These are phyloP conservation scores for Eupsittula cactorum DNA, from an alignment of 2,113 vertebrate species.

Conservation along the genomic window DNA sequence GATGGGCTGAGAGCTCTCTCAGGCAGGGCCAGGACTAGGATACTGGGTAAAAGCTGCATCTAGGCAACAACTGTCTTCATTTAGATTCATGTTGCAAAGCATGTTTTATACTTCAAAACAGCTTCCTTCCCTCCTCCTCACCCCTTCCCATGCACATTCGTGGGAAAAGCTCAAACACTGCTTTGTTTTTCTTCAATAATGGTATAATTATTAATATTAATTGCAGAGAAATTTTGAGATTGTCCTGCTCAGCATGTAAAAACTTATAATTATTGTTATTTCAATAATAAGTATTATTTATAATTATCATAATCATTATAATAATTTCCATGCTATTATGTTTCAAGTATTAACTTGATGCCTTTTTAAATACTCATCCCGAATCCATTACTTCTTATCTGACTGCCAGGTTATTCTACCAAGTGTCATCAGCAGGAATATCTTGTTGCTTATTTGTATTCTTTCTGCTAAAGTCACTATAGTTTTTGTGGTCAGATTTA, in stretches of 20 bases:
- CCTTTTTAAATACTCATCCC: not conserved
- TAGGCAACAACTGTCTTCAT: not conserved
- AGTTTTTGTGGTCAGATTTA: not conserved
- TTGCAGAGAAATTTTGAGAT: not conserved
- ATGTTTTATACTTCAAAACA: not conserved
- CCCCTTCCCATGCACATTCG: no score
- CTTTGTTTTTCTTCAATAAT: not conserved
- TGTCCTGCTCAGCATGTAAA: not conserved
- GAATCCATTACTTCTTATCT: not conserved
- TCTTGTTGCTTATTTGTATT: not conserved
- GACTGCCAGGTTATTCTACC: not conserved
- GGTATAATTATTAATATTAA: not conserved
- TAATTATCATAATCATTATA: not conserved
- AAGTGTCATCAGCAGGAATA: not conserved
- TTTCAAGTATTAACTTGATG: not conserved
- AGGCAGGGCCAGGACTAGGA: no score
- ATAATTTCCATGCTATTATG: not conserved
- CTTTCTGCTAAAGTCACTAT: not conserved
- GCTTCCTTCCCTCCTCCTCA: not conserved
- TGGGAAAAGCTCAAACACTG: not conserved
- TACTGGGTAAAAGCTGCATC: not conserved
- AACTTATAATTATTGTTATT: not conserved
- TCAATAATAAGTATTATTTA: not conserved
- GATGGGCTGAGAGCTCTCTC: accelerated
- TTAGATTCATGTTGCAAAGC: not conserved